Base-by-base conservation (phyloP, 2,797 vertebrate genomes). In the Momotus momota region DNA sequence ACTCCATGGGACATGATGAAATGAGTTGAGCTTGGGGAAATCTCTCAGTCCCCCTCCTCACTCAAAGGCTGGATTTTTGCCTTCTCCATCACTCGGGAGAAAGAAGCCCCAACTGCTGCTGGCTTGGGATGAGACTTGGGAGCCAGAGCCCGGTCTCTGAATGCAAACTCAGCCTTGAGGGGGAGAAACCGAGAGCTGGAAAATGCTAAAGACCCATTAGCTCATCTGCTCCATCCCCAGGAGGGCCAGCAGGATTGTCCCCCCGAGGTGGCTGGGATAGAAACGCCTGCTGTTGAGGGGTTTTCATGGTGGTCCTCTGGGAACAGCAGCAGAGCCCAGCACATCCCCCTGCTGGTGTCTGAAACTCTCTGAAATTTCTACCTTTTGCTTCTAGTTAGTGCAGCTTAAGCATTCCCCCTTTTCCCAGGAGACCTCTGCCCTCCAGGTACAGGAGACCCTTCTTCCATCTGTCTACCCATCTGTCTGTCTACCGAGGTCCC, bases 201-300 rank as follows among this genome's bases (percentile, higher is more conserved):
- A 89, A 93, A 83, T 61, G 78, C 52, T 89, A n/a, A 96, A 93
- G 84, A 85, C 27, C 62, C 33, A 58, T 96, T 88, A 93, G 85
- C 90, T 90, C 82, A 62, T 62, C 46, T 43, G 14, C 51, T 90
- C 25, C 62, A 38, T 41, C 38, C 96, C 77, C 77, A 23, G 73
- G 15, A 92, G 94, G 83, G 29, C 88, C 9, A 1, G 38, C 1
- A 12, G 91, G 81, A 86, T 60, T 77, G 88, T 93, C 62, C 81
- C 94, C 81, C 6, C 0, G 21, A 78, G 94, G 88, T 90, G 90
- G n/a, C 86, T 77, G 83, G 80, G 60, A 81, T 77, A 83, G 81
- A 94, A 94, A 60, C 1, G 46, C 40, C 87, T 92, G 86, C 93
- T 81, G 70, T 66, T 43, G 49, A 3, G 8, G 66, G 77, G 46